Base-by-base conservation (phyloP, 2,797 vertebrate species). In the Xiphorhynchus erythropygius region DNA sequence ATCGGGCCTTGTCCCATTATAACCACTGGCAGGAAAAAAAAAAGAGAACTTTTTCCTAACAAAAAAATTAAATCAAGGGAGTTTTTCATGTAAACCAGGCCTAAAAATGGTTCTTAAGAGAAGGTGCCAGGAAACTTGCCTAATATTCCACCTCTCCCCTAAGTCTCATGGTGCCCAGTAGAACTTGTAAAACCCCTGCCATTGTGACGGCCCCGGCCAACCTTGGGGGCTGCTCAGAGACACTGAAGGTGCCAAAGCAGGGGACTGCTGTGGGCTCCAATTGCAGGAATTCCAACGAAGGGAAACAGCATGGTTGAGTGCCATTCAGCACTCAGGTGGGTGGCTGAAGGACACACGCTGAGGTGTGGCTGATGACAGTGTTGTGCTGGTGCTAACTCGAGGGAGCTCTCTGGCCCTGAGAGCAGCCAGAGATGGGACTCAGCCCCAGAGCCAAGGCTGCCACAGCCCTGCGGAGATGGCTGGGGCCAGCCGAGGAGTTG, bases 201-300 rank as follows among this genome's bases (percentile, higher is more conserved):
- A 56, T 17, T 67, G 44, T 8, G 27, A 56, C 0, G 0, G 68
- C 37, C 52, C n/a, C 53, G 83, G 47, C 11, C 41, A 24, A 37
- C 50, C 59, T 57, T 30, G 28, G 46, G 28, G 27, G 18, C 37
- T 87, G 68, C 57, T 41, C 35, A 71, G 27, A 83, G 41, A 33
- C 1, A 1, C 22, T n/a, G 57, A 64, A 65, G n/a, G 55, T 65
- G 33, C 41, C 71, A 78, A 93, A 44, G 11, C 24, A 53, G 9
- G 42, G 6, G 6, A 30, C 3, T 1, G 1, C 39, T 22, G 9
- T 0, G 0, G 39, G 21, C 32, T 80, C 47, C 71, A 80, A 83
- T 80, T 4, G 19, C 33, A 46, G 53, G 52, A 52, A 35, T 65
- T 49, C 37, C 35, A 21, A 42, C 33, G 52, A 77, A 86, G 69